Conservation (phyloP, 1,140 invertebrate genomes). For the Hormaphis cornu region DNA sequence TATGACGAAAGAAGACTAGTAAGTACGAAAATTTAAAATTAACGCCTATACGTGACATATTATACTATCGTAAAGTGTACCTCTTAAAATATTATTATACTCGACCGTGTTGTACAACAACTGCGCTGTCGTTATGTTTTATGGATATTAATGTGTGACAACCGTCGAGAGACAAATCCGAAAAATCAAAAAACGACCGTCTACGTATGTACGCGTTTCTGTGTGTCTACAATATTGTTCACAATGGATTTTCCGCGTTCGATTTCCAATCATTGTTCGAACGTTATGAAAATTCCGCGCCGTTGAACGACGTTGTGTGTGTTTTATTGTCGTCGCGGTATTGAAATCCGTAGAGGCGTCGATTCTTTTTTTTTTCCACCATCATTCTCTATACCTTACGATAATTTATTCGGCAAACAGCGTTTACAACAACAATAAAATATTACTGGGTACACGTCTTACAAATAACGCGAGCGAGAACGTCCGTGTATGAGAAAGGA, state of each 20-base stretch:
- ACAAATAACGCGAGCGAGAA: not conserved
- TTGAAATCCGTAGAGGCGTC: not conserved
- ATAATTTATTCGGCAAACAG: constrained; percentile 3
- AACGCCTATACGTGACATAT: no score
- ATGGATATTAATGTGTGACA: no score
- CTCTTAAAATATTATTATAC: no score
- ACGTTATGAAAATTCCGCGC: constrained; percentile 10
- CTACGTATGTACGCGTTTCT: not conserved
- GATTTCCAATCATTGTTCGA: constrained; percentile 14
- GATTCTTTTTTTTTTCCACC: not conserved
- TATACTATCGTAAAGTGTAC: no score
- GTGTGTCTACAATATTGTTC: no score
- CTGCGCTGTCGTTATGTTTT: no score
- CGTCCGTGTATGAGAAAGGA: not conserved
- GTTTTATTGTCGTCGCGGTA: not conserved
- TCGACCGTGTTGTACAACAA: no score
- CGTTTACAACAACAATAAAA: not conserved
- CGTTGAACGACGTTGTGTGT: not conserved
- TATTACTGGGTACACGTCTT: not conserved
- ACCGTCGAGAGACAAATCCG: no score
- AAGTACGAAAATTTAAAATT: no score
- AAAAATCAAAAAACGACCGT: not conserved
- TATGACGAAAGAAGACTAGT: no score
- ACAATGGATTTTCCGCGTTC: not conserved
- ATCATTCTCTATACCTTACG: not conserved